Base-by-base conservation (phyloP, 2,888 invertebrate genomes). In the Ashinkailepas kermadecensis region DNA sequence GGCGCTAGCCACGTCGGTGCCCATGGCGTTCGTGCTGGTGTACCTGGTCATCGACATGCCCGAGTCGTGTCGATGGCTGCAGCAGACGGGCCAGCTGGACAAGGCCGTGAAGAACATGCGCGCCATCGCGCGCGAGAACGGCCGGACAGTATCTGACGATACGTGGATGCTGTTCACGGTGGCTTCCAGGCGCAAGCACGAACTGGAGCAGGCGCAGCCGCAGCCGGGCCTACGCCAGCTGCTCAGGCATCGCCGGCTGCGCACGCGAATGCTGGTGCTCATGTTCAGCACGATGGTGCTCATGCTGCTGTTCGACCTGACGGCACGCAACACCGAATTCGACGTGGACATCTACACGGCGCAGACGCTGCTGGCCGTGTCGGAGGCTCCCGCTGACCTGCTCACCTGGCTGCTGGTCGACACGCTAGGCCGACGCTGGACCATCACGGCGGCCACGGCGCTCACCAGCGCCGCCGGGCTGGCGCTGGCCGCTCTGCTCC, bases 41-140 rank as follows among this genome's bases (percentile, higher is more conserved):
- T 54, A 58, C 79, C 25, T 39, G 23, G 57, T 62, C 18, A 67
- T 81, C 58, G 25, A 81, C 21, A 25, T 82, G n/a, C 82, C 82
- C 25, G 83, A 83, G 59, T 91, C 91, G 85, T 90, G 90, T 87
- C 93, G 94, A 85, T 95, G 95, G 95, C 88, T 96, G 67, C 92
- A 95, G 2, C 94, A 95, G 0, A 94, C 95, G 88, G 95, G 95
- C 6, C 91, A 93, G 87, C 90, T 94, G 7, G 93, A 94, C 85
- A 92, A 92, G 86, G 94, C 95, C 0, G 89, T 95, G 15, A 88
- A 87, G 0, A 95, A 95, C 78, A 89, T 95, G 86, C 92, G 91
- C 87, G 93, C 92, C 86, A 93, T 95, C 86, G 94, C 95, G 86
- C 91, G 90, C 84, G 91, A 94, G 81, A 96, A 96, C 87, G 91